Percentiles rank a stretch among this genome's conserved stretches.
These are phyloP conservation scores for Protomyctophum bolini DNA, from an alignment of 2,113 vertebrate genomes.

Conservation along the genomic window DNA sequence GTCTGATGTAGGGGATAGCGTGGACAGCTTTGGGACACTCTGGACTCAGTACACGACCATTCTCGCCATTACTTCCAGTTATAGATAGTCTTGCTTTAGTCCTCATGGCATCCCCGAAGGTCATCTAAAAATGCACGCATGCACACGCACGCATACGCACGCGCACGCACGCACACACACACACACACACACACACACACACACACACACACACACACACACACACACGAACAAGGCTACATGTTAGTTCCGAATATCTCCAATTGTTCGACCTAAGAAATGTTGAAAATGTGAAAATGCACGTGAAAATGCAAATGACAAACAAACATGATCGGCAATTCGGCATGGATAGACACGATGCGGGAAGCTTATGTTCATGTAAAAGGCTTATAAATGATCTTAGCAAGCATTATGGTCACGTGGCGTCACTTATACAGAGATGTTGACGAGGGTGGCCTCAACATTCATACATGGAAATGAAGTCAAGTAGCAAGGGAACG, in stretches of 20 bases:
- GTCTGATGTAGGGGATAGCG: constrained; percentile 94
- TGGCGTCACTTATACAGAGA: constrained; percentile 70
- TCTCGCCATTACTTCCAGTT: constrained; percentile 98
- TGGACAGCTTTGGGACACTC: constrained; percentile 99
- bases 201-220: constrained; percentile 34
- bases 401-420: constrained; percentile 68
- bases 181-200: constrained; percentile 66
- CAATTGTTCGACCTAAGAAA: constrained; percentile 56
- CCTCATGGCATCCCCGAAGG: constrained; percentile 94
- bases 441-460: constrained; percentile 73
- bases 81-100: constrained; percentile 96
- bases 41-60: constrained; percentile 97
- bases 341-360: constrained; percentile 50
- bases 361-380: constrained; percentile 60
- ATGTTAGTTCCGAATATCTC: constrained; percentile 48
- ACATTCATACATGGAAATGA: constrained; percentile 78
- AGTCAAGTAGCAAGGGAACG: constrained; percentile 69
- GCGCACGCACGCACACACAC: constrained; percentile 55
- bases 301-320: constrained; percentile 70
- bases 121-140: constrained; percentile 84
- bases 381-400: constrained; percentile 65
- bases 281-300: constrained; percentile 67
- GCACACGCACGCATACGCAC: constrained; percentile 45
- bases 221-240: constrained; percentile 51
- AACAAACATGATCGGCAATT: constrained; percentile 54